Evolutionary conservation across 2,797 vertebrate genomes (phyloP).

Genomic region (Heliangelus exortis): DNA sequence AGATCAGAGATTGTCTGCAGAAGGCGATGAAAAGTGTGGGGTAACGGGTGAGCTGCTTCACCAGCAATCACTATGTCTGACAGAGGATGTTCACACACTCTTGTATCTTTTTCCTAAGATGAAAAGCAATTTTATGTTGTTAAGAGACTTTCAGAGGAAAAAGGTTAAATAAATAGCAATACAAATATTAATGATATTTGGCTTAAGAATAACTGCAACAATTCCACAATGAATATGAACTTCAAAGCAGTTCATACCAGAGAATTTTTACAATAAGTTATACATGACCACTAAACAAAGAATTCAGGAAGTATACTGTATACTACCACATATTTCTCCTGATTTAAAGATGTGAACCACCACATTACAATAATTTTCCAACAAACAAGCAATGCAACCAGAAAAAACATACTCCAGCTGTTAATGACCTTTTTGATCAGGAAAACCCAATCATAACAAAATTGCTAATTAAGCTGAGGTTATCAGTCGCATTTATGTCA

Average conservation of each 20-base stretch:
- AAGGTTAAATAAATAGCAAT: not conserved
- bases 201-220: not conserved
- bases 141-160: not conserved
- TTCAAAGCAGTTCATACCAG: not conserved
- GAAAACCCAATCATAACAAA: not conserved
- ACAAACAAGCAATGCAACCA: not conserved
- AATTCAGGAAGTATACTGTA: not conserved
- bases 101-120: slow-evolving; percentile 91
- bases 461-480: not conserved
- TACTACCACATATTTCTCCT: not conserved
- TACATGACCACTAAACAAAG: not conserved
- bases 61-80: slow-evolving; percentile 98
- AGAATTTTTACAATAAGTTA: not conserved
- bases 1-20: slow-evolving; percentile 99
- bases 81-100: slow-evolving; percentile 97
- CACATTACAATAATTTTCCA: not conserved
- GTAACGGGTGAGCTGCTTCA: slow-evolving; percentile 96
- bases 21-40: slow-evolving; percentile 97
- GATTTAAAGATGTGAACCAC: not conserved
- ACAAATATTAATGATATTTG: not conserved
- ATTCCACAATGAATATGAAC: not conserved
- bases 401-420: not conserved
- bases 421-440: not conserved
- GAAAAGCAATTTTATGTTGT: slow-evolving; percentile 2
- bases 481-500: not conserved